Base-by-base conservation (phyloP, 2,888 invertebrate species). In the Melikaiella ostensackeni region DNA sequence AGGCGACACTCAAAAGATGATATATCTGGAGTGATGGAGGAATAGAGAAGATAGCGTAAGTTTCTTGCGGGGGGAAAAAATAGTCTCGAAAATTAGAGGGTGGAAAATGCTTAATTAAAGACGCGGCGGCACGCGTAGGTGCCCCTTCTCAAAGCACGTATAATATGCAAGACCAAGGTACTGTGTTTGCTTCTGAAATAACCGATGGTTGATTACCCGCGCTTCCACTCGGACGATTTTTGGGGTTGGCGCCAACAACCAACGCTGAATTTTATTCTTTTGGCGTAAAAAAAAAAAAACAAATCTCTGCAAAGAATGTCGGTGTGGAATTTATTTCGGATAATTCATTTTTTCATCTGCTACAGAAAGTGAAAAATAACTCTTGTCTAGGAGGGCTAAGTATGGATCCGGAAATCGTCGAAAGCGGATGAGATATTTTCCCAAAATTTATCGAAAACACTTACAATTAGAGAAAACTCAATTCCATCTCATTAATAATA, bases 51-150 rank as follows among this genome's bases (percentile, higher is more conserved):
- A 50, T 57, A 73, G 75, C 19, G 8, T 42, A 62, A 73, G 75
- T 77, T 76, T 75, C 66, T 77, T 75, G 74, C 55, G 59, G 61
- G 66, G 62, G 73, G 42, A 77, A 81, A 81, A 79, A 78, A 75
- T 78, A 75, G 73, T 70, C 21, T 13, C 75, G 74, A 77, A 42
- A 62, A 50, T 38, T 59, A 27, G 30, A 66, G 75, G 63, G 74
- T 77, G 21, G 77, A 55, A 62, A 81, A 74, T 75, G 75, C 80
- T 80, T 82, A 79, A 82, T 81, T 80, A 77, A 80, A 80, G 77
- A 81, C 75, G 78, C 50, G 64, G 38, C 77, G 70, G 73, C 81
- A 63, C 66, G 76, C 59, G 57, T 75, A 80, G 64, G 55, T 75
- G 78, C 70, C 64, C 62, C 62, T 78, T 33, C 76, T 77, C 75